Evolutionary conservation across 2,888 invertebrate genomes (phyloP).

Genomic region (Drosophila pseudotakahashii): DNA sequence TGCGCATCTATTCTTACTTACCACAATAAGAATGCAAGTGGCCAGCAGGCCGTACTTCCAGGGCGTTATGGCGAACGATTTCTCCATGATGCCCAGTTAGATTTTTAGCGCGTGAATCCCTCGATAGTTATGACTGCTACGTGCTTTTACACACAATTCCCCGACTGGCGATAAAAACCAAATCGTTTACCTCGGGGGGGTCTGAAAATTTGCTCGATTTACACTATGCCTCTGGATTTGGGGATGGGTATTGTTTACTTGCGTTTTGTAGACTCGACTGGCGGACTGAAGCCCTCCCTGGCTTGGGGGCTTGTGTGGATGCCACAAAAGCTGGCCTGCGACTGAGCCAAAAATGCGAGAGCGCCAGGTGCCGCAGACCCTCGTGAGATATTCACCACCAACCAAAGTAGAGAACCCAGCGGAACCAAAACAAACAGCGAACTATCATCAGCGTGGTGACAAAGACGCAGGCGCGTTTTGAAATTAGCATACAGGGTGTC

Average conservation of each 20-base stretch:
- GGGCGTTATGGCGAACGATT: constrained; percentile 73
- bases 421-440: constrained; percentile 22
- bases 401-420: constrained; percentile 8
- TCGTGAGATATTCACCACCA: constrained; percentile 24
- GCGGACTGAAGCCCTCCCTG: constrained; percentile 1
- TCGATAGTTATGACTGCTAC: neutral
- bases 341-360: constrained; percentile 32
- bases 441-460: constrained; percentile 5
- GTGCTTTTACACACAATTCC: neutral
- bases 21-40: constrained; percentile 75
- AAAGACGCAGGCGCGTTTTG: constrained; percentile 29
- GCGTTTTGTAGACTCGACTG: constrained; percentile 3
- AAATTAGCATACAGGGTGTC: constrained; percentile 25
- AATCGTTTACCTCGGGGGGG: constrained; percentile 5
- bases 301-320: constrained; percentile 13
- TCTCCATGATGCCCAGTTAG: constrained; percentile 68
- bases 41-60: constrained; percentile 80
- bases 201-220: constrained; percentile 10
- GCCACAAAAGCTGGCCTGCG: constrained; percentile 32
- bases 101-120: constrained; percentile 3
- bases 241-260: constrained; percentile 48
- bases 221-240: constrained; percentile 7
- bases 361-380: constrained; percentile 12
- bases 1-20: constrained; percentile 60
- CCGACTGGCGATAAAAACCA: neutral